phyloP scores from a whole-genome alignment of 2,888 invertebrate genomes.

The Cheilosia pagana region DNA sequence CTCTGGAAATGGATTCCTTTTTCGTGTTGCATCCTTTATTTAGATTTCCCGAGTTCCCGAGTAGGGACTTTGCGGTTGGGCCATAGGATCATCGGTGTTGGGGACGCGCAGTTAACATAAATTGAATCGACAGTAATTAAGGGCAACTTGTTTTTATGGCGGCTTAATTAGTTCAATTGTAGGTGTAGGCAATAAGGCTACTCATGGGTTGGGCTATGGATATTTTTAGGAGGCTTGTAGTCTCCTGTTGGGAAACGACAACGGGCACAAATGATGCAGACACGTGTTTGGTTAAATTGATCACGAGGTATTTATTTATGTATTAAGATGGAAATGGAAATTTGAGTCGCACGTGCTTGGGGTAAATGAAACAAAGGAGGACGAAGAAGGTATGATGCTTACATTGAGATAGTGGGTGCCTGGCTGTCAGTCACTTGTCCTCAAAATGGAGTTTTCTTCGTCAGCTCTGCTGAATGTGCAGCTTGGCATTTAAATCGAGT shows the following conservation, averaged over 20 bases:
- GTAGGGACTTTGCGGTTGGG: slow-evolving; percentile 43
- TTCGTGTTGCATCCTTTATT: slow-evolving; percentile 41
- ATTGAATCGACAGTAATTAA: slow-evolving; percentile 71
- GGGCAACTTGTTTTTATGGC: slow-evolving; percentile 67
- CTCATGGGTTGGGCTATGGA: neutral
- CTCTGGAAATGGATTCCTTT: slow-evolving; percentile 10
- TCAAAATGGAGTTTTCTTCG: too few species aligned
- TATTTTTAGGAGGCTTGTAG: too few species aligned
- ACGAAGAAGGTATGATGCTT: too few species aligned
- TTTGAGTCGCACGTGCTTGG: too few species aligned
- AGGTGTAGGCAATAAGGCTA: neutral
- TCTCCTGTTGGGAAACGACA: neutral
- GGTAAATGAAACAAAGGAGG: too few species aligned
- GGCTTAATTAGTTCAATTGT: slow-evolving; percentile 56
- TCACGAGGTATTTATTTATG: neutral
- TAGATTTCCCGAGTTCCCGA: slow-evolving; percentile 15
- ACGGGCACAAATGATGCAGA: neutral
- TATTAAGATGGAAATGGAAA: neutral
- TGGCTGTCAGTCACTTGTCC: too few species aligned
- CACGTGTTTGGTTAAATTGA: neutral
- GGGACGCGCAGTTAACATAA: slow-evolving; percentile 57
- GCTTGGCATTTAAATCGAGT: too few species aligned
- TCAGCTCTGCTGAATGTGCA: too few species aligned
- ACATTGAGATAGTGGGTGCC: too few species aligned
- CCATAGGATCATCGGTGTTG: slow-evolving; percentile 57